Evolutionary conservation across 2,113 vertebrate genomes (phyloP), one percentile per base, ranked within the genome.

Genomic region (Mormyrus iriodes): DNA sequence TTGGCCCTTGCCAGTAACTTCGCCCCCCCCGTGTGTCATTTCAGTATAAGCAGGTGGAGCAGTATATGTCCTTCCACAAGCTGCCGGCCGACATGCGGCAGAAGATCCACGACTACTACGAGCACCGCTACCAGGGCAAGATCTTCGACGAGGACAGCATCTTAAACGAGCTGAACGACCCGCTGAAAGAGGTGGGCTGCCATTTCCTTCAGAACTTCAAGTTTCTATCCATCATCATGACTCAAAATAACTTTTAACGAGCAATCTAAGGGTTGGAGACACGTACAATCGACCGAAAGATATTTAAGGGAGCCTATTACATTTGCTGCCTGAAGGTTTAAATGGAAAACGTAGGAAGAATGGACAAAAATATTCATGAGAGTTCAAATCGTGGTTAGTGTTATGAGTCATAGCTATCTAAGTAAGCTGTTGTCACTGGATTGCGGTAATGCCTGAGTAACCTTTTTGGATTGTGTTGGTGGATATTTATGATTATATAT

Each of bases 31-130:
- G 17, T 4, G 6, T 87, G 39, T 87, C 19, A 27, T 87, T 87
- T 44, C 86, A 87, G 86, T 87, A 87, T 21, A 87, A 87, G 24
- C 86, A 87, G 35, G 86, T 87, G 53, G 86, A 87, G 21, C 86
- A 87, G 86, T 87, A 87, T 39, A 87, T 87, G 86, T 87, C 86
- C 86, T 87, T 87, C 86, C 86, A 87, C 39, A 87, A 87, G 3
- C 53, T 87, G 19, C 86, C 86, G 0, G 86, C 86, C 10, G 86
- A 87, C 86, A 87, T 87, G 86, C 31, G 86, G 19, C 86, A 87
- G 86, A 87, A 87, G 35, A 87, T 87, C 52, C 86, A 87, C 86
- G 86, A 87, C 42, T 87, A 87, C 55, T 87, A 87, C 21, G 86
- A 87, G 86, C 86, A 87, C 53, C 86, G 86, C 5, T 87, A 87